Base-by-base conservation (phyloP, 2,797 vertebrate genomes). In the Pantherophis vulpinus region DNA sequence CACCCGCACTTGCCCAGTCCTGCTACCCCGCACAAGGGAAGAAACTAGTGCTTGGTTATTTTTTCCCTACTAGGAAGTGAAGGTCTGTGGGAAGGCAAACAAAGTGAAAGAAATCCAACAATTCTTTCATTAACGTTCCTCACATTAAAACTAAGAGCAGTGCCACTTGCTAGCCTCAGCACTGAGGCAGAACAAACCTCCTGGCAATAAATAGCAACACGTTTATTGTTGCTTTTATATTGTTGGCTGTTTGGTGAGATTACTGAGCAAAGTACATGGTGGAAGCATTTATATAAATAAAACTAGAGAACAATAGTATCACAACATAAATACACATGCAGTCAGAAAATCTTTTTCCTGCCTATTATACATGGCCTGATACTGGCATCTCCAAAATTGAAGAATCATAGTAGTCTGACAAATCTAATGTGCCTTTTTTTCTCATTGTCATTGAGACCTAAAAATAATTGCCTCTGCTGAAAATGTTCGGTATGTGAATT, bases 361-460 rank as follows among this genome's bases (percentile, higher is more conserved):
- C 37, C 54, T 37, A 55, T 70, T n/a, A 29, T 66, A 29, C 14
- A 70, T 16, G 20, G 16, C 37, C 29, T 51, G n/a, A 25, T 32
- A 8, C 20, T 66, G n/a, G 60, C 51, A 92, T 14, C 29, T 32
- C n/a, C 20, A 54, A 92, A 87, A 66, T 1, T 55, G 47, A 54
- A 70, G 13, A 70, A 51, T n/a, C 11, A 54, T 18, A 66, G 37
- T 91, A 61, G 6, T 0, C 13, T 5, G 27, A 55, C 0, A 91
- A 2, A 87, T 14, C 51, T 66, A 92, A 63, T 8, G 79, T 91
- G 25, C 0, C 58, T 66, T 90, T 6, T n/a, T 25, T 74, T 90
- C 93, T 70, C 87, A 94, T 95, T 23, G 74, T 29, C 25, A 51
- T 42, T 93, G 25, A 94, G 32, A 42, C 10, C 11, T 92, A 96